Conservation (phyloP, 2,888 invertebrate genomes). For the Epinotia demarniana region DNA sequence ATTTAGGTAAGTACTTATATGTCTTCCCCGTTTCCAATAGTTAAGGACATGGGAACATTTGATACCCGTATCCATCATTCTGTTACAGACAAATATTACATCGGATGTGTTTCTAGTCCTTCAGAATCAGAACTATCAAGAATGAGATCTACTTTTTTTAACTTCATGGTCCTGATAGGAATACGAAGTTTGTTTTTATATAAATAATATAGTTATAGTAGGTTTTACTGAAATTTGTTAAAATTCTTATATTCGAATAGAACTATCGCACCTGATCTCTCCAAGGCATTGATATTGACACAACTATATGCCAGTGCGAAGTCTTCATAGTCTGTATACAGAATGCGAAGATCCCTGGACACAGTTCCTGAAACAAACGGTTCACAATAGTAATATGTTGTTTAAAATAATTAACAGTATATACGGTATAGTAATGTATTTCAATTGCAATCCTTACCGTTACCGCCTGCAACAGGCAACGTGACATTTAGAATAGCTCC, state of each 20-base stretch:
- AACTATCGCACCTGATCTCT: slow-evolving; percentile 60
- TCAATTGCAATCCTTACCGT: slow-evolving; percentile 10
- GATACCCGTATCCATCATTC: not conserved
- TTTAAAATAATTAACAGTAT: not conserved
- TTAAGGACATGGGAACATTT: not conserved
- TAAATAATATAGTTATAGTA: not conserved
- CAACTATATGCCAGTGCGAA: slow-evolving; percentile 88
- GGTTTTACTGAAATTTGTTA: not conserved
- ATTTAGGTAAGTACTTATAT: not conserved
- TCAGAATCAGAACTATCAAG: not conserved
- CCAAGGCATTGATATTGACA: slow-evolving; percentile 58
- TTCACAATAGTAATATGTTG: not conserved
- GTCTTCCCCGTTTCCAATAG: not conserved
- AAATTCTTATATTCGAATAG: not conserved
- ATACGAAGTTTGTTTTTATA: not conserved
- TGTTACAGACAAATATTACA: not conserved
- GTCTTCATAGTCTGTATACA: slow-evolving; percentile 86
- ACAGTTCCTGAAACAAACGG: slow-evolving; percentile 56
- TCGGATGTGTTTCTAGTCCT: not conserved
- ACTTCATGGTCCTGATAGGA: not conserved
- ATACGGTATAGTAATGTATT: not conserved
- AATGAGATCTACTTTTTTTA: not conserved
- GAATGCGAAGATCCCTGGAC: slow-evolving; percentile 74
- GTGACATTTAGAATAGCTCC: slow-evolving; percentile 58
- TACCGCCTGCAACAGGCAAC: slow-evolving; percentile 60